Base-by-base conservation (phyloP, 2,888 invertebrate genomes). In the Eristalis pertinax region DNA sequence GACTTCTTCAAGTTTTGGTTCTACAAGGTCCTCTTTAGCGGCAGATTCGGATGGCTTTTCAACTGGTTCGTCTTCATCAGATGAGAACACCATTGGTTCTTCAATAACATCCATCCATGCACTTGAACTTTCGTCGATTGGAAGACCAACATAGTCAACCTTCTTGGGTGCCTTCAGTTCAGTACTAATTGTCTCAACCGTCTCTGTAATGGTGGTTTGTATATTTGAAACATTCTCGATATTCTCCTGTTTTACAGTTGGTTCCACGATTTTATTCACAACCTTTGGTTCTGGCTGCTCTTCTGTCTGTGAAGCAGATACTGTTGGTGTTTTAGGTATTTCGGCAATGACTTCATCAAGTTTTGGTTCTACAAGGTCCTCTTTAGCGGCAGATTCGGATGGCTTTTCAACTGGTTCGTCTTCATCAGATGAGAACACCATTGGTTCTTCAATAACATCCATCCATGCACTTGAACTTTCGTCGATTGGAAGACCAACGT, bases 361-460 rank as follows among this genome's bases (percentile, higher is more conserved):
- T 38, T 38, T 90, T 43, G 67, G 26, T 24, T 41, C 67, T 89
- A 8, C 8, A 56, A 38, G 13, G 19, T 70, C 15, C 0, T 56
- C 35, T 19, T 32, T 85, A 84, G 90, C 90, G 38, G 90, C 72
- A 62, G 90, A 85, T 64, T 89, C 89, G 78, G 69, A 50, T 60
- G 60, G 41, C 19, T 22, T 19, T 8, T 26, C 19, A 22, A 11
- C 38, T n/a, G 43, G 4, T 63, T 85, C 84, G 22, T 85, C 89
- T 69, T 92, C 92, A n/a, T 92, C 92, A 38, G 92, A 92, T 1
- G 92, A 91, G 62, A 93, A 90, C 5, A 89, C 89, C 87, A 92
- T 91, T n/a, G 92, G 91, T 74, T 93, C 92, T 74, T 93, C 93
- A 50, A 92, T 67, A 11, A 91, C 91, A 73, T 91, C 90, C 91